Percentiles rank a stretch among this genome's conserved stretches.
Conservation (phyloP, 2,888 invertebrate species). For the Dynastes hyllus region DNA sequence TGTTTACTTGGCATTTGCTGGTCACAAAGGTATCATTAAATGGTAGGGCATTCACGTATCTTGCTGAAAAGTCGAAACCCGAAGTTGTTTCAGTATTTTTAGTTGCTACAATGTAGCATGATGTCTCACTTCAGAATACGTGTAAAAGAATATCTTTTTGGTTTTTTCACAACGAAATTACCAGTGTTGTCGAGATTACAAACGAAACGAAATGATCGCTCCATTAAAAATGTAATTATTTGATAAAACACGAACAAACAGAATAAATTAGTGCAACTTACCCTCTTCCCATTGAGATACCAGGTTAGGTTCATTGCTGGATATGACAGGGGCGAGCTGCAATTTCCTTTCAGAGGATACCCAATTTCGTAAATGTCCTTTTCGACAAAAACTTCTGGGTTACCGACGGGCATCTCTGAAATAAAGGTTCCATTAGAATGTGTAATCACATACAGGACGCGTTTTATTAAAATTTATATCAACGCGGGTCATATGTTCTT, state of each 20-base stretch:
- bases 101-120: too few relatives aligned
- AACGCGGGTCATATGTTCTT: constrained; percentile 13
- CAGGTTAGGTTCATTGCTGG: constrained; percentile 83
- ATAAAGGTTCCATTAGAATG: constrained; percentile 61
- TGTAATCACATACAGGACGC: constrained; percentile 37
- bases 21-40: too few relatives aligned
- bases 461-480: constrained; percentile 47
- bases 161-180: background rate
- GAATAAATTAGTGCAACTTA: constrained; percentile 58
- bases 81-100: too few relatives aligned
- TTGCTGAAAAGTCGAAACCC: too few relatives aligned
- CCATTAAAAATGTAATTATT: constrained; percentile 27
- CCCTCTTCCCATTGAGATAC: constrained; percentile 79
- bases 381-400: constrained; percentile 79
- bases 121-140: too few relatives aligned
- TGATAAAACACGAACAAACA: constrained; percentile 22
- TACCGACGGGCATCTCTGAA: constrained; percentile 80
- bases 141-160: too few relatives aligned
- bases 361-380: constrained; percentile 82
- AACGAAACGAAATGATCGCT: constrained; percentile 1
- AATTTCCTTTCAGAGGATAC: constrained; percentile 80
- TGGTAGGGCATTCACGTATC: too few relatives aligned
- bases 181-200: background rate
- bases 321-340: constrained; percentile 79
- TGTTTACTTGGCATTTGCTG: too few relatives aligned